Evolutionary conservation across 2,888 invertebrate genomes (phyloP).

Genomic region (Limnephilus rhombicus): DNA sequence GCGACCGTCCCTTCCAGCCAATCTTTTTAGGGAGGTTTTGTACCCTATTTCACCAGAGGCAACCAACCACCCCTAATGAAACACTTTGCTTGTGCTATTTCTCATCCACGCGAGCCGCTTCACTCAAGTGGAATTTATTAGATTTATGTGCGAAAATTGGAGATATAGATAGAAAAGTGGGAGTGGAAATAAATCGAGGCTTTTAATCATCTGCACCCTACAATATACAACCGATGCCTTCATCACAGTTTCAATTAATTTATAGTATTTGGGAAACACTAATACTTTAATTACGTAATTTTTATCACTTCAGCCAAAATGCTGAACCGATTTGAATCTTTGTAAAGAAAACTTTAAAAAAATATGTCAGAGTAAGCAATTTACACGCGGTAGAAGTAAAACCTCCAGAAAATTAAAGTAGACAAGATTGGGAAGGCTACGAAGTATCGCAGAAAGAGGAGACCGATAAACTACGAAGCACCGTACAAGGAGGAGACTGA

Average conservation of each 20-base stretch:
- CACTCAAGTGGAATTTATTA: slow-evolving; percentile 20
- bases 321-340: neutral
- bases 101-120: slow-evolving; percentile 13
- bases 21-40: slow-evolving; percentile 29
- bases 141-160: slow-evolving; percentile 32
- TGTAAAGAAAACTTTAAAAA: too few relatives aligned
- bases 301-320: too few relatives aligned
- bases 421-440: too few relatives aligned
- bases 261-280: neutral
- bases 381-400: too few relatives aligned
- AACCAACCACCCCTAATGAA: slow-evolving; percentile 36
- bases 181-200: neutral
- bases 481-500: too few relatives aligned
- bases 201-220: neutral
- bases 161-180: neutral
- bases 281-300: neutral
- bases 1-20: slow-evolving; percentile 18
- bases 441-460: too few relatives aligned
- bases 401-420: too few relatives aligned
- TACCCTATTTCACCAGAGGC: neutral
- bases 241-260: neutral
- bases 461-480: too few relatives aligned
- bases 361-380: too few relatives aligned
- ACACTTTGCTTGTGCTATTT: slow-evolving; percentile 31
- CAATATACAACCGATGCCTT: neutral